A percentile compares a stretch with the other conserved stretches of the same genome.
These are phyloP conservation scores for Holacanthella duospinosa DNA, from an alignment of 2,888 invertebrate species.

Conservation along the genomic window DNA sequence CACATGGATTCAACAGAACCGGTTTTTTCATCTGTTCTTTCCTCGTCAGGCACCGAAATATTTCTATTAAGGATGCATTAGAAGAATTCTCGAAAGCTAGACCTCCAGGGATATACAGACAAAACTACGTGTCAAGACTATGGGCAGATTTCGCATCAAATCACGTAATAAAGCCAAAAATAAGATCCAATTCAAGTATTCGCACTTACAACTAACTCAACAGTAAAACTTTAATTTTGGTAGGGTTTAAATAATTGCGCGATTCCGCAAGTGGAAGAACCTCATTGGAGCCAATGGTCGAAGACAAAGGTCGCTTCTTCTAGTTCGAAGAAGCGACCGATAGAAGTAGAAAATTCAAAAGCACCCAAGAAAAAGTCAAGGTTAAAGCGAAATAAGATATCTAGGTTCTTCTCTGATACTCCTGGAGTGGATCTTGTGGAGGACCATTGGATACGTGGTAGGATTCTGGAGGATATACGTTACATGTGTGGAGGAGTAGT, in stretches of 20 bases:
- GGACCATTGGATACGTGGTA: background rate
- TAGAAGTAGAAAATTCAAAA: background rate
- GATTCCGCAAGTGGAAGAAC: too few species aligned
- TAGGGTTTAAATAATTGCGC: too few species aligned
- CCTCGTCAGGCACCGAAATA: slow-evolving; percentile 71
- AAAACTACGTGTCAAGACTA: slow-evolving; percentile 65
- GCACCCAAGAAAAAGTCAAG: too few species aligned
- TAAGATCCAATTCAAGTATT: too few species aligned
- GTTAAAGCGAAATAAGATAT: too few species aligned
- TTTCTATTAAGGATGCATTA: slow-evolving; percentile 72
- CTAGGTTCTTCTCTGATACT: too few species aligned
- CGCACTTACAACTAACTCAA: too few species aligned
- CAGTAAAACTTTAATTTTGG: too few species aligned
- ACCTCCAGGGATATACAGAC: slow-evolving; percentile 93
- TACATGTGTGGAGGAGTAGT: background rate
- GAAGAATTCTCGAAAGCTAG: slow-evolving; percentile 61
- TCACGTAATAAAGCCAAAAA: too few species aligned
- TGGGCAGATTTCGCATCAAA: background rate
- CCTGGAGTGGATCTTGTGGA: background rate
- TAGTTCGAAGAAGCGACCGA: background rate
- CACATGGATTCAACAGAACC: slow-evolving; percentile 96
- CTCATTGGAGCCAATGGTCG: too few species aligned
- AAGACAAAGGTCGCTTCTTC: too few species aligned
- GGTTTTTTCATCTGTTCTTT: slow-evolving; percentile 89
- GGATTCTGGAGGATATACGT: background rate